These are phyloP conservation scores for Neoscelio sp. DNA, from an alignment of 2,888 invertebrate species.

Conservation along the genomic window DNA sequence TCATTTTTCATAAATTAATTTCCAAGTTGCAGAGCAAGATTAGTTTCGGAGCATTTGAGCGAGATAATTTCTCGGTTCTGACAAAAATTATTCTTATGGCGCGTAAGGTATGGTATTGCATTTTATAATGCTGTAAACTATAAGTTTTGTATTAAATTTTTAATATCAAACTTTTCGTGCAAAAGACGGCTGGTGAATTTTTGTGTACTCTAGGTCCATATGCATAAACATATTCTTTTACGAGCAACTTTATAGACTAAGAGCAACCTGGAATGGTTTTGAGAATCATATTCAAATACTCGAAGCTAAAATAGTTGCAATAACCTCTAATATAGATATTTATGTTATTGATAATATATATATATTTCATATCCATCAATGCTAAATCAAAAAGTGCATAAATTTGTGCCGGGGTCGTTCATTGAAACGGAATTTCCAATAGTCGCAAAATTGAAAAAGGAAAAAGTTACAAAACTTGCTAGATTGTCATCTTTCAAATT, in stretches of 20 bases:
- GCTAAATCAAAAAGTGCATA: constrained; percentile 20
- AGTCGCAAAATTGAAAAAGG: too few species aligned
- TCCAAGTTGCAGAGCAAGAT: neutral
- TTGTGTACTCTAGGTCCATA: neutral
- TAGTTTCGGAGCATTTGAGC: neutral
- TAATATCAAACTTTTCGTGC: neutral
- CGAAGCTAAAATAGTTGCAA: constrained; percentile 16
- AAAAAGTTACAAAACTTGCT: constrained; percentile 6
- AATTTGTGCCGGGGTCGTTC: constrained; percentile 5
- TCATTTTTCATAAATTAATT: too few species aligned
- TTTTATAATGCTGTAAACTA: too few species aligned
- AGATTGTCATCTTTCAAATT: too few species aligned
- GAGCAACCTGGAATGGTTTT: constrained; percentile 24
- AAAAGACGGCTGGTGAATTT: constrained; percentile 5
- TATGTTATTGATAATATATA: constrained; percentile 10
- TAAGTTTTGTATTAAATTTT: too few species aligned
- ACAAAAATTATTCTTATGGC: too few species aligned
- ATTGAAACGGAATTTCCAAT: constrained; percentile 4
- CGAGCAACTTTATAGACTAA: constrained; percentile 25
- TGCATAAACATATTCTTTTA: constrained; percentile 20
- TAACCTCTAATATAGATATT: constrained; percentile 40
- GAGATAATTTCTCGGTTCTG: too few species aligned
- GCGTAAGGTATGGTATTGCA: too few species aligned
- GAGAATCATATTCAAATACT: constrained; percentile 46
- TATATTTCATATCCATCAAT: constrained; percentile 6